Evolutionary conservation across 2,888 invertebrate genomes (phyloP).

Genomic region (Drosophila niveifrons): DNA sequence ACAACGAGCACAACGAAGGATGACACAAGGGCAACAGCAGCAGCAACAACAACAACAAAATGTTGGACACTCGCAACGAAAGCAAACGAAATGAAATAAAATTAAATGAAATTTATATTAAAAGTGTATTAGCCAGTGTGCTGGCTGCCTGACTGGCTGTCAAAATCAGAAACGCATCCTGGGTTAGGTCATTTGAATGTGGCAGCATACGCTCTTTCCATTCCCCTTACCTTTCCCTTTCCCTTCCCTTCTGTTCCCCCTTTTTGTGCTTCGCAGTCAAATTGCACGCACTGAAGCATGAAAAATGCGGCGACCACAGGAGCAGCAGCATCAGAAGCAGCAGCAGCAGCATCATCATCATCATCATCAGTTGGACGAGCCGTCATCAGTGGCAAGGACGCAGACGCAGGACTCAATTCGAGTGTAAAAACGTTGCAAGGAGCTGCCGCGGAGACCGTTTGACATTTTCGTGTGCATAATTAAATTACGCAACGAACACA

Average conservation of each 20-base stretch:
- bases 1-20: conserved; percentile 48
- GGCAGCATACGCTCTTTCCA: conserved; percentile 43
- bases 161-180: conserved; percentile 72
- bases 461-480: conserved; percentile 79
- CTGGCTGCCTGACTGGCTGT: conserved; percentile 54
- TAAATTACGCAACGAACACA: conserved; percentile 62
- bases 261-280: conserved; percentile 32
- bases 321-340: too few relatives aligned
- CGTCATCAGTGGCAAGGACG: neutral
- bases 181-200: conserved; percentile 76
- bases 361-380: conserved; percentile 29
- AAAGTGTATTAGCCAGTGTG: conserved; percentile 71
- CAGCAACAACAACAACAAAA: conserved; percentile 42
- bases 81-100: conserved; percentile 62
- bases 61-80: conserved; percentile 59
- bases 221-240: neutral
- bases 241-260: neutral
- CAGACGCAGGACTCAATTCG: conserved; percentile 72
- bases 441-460: conserved; percentile 63
- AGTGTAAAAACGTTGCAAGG: conserved; percentile 73
- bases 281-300: conserved; percentile 78
- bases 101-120: conserved; percentile 69
- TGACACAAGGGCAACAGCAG: conserved; percentile 47
- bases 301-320: conserved; percentile 75
- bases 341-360: conserved; percentile 28